Conservation (phyloP, 1,140 invertebrate species). For the Coenobita brevimanus region DNA sequence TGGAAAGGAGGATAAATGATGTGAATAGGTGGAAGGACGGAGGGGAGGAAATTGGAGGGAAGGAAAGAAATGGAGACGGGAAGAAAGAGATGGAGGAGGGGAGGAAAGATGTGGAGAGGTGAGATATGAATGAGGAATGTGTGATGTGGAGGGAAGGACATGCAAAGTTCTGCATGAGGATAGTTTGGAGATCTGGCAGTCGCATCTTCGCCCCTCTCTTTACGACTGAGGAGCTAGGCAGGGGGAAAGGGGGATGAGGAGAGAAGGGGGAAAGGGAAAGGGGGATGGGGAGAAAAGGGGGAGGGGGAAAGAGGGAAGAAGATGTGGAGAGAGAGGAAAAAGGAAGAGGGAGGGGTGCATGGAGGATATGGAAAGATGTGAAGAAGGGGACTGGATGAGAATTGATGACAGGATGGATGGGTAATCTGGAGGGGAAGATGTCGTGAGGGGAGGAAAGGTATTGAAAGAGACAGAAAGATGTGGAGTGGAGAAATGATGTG, state of each 20-base stretch:
- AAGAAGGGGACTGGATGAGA: no score
- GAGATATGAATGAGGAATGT: neutral
- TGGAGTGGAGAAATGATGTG: neutral
- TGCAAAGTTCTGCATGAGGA: neutral
- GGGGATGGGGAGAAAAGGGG: neutral
- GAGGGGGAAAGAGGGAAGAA: conserved; percentile 11
- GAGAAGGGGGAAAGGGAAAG: conserved; percentile 12
- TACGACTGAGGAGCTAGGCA: no score
- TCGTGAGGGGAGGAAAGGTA: neutral
- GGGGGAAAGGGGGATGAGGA: neutral
- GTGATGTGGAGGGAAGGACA: neutral
- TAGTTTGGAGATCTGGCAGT: neutral
- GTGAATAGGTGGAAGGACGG: no score
- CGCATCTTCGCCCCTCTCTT: no score
- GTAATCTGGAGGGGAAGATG: neutral
- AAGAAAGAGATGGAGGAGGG: neutral
- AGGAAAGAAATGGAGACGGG: neutral
- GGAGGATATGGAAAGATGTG: neutral
- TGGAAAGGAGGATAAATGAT: no score
- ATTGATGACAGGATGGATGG: no score
- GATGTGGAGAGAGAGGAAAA: conserved; percentile 1
- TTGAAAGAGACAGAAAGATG: neutral
- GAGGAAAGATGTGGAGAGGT: neutral
- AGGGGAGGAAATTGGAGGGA: neutral
- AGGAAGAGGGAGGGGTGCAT: conserved; percentile 6